These are phyloP conservation scores for Pteronotus mesoamericanus DNA, from an alignment of 2,797 vertebrate genomes.

Conservation along the genomic window DNA sequence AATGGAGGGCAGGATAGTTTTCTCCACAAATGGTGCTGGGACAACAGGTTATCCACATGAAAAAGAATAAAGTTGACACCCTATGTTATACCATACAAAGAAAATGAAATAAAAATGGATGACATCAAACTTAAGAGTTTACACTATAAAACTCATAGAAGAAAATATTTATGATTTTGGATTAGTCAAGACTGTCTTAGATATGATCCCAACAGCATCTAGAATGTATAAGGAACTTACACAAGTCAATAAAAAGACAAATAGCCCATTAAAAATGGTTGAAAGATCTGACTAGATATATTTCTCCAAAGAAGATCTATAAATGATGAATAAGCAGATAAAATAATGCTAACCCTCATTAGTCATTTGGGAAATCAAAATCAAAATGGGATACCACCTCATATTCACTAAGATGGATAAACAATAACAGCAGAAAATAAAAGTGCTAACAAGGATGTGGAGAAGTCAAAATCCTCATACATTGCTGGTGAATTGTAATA, in stretches of 20 bases:
- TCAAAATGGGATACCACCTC: neutral
- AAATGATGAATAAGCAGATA: neutral
- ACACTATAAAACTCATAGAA: neutral
- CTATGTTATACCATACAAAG: neutral
- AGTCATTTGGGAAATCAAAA: neutral
- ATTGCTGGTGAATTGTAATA: neutral
- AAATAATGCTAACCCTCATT: neutral
- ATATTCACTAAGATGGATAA: neutral
- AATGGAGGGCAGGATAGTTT: neutral
- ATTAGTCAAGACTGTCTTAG: neutral
- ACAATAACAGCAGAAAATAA: neutral
- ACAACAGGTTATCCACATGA: neutral
- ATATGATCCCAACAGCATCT: neutral
- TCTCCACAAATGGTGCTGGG: neutral
- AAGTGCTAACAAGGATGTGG: neutral
- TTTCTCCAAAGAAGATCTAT: neutral
- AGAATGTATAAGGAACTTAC: neutral
- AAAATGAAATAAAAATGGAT: neutral
- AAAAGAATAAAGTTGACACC: neutral
- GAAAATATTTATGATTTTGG: neutral
- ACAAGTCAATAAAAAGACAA: neutral
- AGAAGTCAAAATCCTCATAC: neutral
- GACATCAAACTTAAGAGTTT: neutral
- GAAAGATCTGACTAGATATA: neutral
- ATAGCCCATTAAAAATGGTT: neutral